phyloP scores from a whole-genome alignment of 2,888 invertebrate genomes.

The Melinopterus prodromus region DNA sequence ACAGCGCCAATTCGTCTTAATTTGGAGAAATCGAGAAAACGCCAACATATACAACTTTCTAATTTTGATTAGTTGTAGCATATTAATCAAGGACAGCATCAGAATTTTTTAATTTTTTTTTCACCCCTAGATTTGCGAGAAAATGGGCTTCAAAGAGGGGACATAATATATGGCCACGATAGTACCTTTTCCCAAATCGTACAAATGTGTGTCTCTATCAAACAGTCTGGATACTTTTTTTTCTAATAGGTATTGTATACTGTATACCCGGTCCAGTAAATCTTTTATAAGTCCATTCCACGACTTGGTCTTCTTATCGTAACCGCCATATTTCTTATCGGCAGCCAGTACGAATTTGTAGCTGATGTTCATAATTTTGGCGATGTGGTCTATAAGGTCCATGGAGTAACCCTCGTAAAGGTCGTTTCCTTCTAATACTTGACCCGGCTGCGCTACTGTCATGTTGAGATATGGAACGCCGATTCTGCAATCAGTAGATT shows the following conservation, averaged over 20 bases:
- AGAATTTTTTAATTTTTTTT: no score
- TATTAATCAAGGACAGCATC: no score
- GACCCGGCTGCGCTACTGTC: slow-evolving; percentile 65
- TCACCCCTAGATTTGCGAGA: no score
- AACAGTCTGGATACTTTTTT: background rate
- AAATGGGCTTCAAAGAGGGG: no score
- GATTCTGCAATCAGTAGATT: slow-evolving; percentile 59
- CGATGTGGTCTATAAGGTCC: slow-evolving; percentile 85
- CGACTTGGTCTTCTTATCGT: slow-evolving; percentile 71
- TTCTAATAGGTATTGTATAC: background rate
- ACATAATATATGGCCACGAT: no score
- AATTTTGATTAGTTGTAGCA: no score
- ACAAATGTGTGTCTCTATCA: background rate
- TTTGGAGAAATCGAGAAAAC: no score
- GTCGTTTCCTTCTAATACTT: slow-evolving; percentile 74
- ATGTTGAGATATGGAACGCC: slow-evolving; percentile 77
- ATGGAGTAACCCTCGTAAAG: slow-evolving; percentile 90
- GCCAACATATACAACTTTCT: no score
- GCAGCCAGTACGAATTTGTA: slow-evolving; percentile 75
- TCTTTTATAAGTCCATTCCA: slow-evolving; percentile 83
- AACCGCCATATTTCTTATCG: slow-evolving; percentile 74
- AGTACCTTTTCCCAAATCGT: background rate
- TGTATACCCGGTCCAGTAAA: slow-evolving; percentile 75
- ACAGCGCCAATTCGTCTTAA: no score
- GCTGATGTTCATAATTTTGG: slow-evolving; percentile 65